phyloP scores from a whole-genome alignment of 2,888 invertebrate genomes.

The Drosophila mimetica region DNA sequence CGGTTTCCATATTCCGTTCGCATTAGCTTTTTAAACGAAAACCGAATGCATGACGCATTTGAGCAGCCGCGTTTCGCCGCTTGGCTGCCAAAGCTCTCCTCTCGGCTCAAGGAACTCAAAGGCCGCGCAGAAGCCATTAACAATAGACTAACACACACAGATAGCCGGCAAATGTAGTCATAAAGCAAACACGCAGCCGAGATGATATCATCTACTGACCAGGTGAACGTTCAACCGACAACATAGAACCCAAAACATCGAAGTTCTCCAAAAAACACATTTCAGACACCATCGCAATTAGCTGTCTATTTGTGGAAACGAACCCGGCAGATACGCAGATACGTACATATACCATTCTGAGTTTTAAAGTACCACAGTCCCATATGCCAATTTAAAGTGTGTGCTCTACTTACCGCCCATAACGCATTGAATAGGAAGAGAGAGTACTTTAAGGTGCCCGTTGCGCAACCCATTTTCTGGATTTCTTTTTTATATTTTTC shows the following conservation, averaged over 20 bases:
- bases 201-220: constrained; percentile 78
- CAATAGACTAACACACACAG: constrained; percentile 50
- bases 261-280: background rate
- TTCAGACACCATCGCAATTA: constrained; percentile 13
- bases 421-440: constrained; percentile 77
- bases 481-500: constrained; percentile 8
- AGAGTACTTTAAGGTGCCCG: constrained; percentile 76
- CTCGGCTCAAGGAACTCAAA: constrained; percentile 59
- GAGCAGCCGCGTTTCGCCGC: constrained; percentile 13
- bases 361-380: constrained; percentile 32
- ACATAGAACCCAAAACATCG: background rate
- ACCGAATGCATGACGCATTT: constrained; percentile 63
- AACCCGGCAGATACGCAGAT: constrained; percentile 1
- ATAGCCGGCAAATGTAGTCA: constrained; percentile 43
- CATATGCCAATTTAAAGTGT: constrained; percentile 46
- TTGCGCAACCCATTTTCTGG: constrained; percentile 78
- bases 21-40: constrained; percentile 47
- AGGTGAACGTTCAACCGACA: constrained; percentile 5
- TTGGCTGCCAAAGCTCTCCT: constrained; percentile 56
- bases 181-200: constrained; percentile 65
- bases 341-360: constrained; percentile 6
- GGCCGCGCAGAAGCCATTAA: constrained; percentile 37
- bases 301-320: constrained; percentile 1
- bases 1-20: constrained; percentile 55
- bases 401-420: constrained; percentile 79